Base-by-base conservation (phyloP, 2,888 invertebrate species). In the Parnassius orleans region DNA sequence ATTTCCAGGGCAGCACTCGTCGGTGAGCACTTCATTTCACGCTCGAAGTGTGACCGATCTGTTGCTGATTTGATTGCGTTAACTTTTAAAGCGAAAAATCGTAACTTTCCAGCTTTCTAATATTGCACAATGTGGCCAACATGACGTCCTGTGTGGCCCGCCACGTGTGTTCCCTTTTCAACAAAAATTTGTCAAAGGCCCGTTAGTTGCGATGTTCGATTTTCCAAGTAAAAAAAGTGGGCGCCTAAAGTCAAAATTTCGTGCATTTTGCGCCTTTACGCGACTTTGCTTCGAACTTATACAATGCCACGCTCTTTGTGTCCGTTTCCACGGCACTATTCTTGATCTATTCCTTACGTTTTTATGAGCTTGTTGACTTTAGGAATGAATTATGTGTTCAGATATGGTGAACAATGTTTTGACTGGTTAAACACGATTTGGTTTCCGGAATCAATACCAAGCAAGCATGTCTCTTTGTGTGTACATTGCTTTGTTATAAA, bases 111-210 rank as follows among this genome's bases (percentile, higher is more conserved):
- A 69, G 77, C 76, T 81, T 83, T 80, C 82, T 82, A 82, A 82
- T 81, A 82, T 79, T 71, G 86, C 82, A 83, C 82, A 83, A 81
- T 83, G 74, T 75, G 80, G 73, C 68, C 72, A 76, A 73, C 69
- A 70, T 68, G 72, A 71, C 90, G 72, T 78, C 86, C 81, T 91
- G 91, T 90, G 90, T 90, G 90, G 91, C 80, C 86, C 73, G 72
- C 84, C 82, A 84, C 83, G 87, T 87, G 87, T 84, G 83, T 81
- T 81, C 81, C 77, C 68, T 72, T 74, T 47, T 74, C 69, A 73
- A 78, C 81, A 85, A 87, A 90, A 87, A 88, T 90, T 90, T 87
- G 85, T 82, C 81, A 83, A 87, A 86, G 83, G 77, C 80, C 84
- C 83, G 86, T 83, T 87, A 80, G 78, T 80, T 86, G 82, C 79